phyloP scores from a whole-genome alignment of 2,113 vertebrate species.

The Amblyornis subalaris region DNA sequence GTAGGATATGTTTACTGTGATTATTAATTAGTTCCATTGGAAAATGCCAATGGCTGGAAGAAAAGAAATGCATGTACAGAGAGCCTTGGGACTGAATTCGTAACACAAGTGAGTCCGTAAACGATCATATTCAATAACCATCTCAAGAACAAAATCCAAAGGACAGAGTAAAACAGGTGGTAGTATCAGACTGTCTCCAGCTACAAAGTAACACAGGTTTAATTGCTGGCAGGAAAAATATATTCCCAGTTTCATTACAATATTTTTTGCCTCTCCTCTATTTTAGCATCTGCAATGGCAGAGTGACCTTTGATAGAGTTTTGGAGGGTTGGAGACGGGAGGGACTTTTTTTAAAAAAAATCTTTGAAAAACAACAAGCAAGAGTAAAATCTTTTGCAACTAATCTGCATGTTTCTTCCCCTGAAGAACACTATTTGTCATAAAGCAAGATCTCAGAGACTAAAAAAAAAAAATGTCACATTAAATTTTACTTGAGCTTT shows the following conservation, averaged over 20 bases:
- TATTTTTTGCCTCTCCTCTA: neutral
- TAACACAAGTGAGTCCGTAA: neutral
- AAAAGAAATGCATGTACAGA: neutral
- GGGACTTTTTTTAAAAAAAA: neutral
- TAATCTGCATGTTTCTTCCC: neutral
- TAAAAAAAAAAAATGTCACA: neutral
- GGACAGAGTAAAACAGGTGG: neutral
- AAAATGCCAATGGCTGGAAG: neutral
- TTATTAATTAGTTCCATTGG: neutral
- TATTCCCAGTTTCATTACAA: neutral
- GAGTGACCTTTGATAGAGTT: neutral
- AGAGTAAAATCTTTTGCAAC: neutral
- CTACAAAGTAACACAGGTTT: neutral
- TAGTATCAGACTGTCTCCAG: neutral
- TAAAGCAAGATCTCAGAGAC: neutral
- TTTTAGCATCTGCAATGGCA: neutral
- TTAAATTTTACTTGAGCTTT: neutral
- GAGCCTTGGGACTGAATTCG: neutral
- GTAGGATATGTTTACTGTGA: neutral
- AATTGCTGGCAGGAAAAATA: neutral
- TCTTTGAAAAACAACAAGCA: neutral
- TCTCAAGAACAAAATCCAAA: neutral
- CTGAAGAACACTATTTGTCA: neutral
- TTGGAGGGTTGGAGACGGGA: accelerated
- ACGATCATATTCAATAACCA: neutral